Evolutionary conservation across 2,113 vertebrate species (phyloP).

Genomic region (Gobio gobio): DNA sequence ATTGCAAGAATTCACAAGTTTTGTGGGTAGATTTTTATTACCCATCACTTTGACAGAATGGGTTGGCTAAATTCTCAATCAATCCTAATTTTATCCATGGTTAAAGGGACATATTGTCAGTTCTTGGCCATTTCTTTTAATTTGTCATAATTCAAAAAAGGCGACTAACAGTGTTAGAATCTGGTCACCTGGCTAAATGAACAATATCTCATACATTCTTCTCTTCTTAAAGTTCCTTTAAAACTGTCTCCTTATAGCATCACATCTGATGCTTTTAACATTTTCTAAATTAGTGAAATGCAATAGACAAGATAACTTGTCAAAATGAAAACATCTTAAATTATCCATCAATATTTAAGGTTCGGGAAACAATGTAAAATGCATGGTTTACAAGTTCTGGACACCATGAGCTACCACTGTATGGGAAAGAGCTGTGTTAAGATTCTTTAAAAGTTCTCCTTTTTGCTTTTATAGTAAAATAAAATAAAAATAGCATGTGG

Average conservation of each 20-base stretch:
- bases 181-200: background rate
- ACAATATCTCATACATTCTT: background rate
- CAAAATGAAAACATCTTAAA: background rate
- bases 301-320: background rate
- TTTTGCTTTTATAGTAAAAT: background rate
- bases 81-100: background rate
- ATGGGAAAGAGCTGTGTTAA: background rate
- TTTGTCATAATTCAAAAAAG: background rate
- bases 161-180: background rate
- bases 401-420: background rate
- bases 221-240: no score
- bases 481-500: background rate
- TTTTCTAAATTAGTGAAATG: background rate
- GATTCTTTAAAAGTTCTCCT: background rate
- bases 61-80: background rate
- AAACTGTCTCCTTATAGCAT: background rate
- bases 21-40: background rate
- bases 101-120: background rate
- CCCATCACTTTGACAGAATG: background rate
- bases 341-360: background rate
- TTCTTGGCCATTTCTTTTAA: background rate
- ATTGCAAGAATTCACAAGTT: background rate
- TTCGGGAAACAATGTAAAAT: background rate
- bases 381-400: background rate
- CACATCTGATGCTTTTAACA: background rate